Evolutionary conservation across 1,140 invertebrate species (phyloP), one percentile per base, ranked within the genome.

Genomic region (Zelostemma sp.): DNA sequence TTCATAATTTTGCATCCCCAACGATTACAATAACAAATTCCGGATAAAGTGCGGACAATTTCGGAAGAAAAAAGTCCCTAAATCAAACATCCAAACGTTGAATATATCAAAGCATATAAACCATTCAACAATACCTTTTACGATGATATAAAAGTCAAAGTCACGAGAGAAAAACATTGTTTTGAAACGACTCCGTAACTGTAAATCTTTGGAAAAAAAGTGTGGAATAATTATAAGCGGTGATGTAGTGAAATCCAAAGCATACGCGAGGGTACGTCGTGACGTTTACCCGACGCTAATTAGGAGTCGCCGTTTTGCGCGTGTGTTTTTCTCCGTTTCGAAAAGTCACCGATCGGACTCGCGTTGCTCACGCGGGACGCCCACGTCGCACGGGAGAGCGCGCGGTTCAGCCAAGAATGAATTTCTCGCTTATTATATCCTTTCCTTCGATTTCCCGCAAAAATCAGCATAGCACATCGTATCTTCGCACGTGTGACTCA

Each of bases 341-440:
- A 66, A 66, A 65, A 38, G 49, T 45, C 48, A 53, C 17, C 54
- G 56, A 21, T 66, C 61, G 50, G 54, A 11, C 51, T 17, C 46
- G 41, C 43, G 51, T 17, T 59, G 41, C 61, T 57, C 35, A 43
- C 75, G 72, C 61, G 56, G 60, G 72, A 77, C 78, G 75, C 79
- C 79, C 79, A 80, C 78, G 73, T 68, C 68, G 72, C 69, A 62
- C 65, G 61, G 54, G 58, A 67, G 60, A 64, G 67, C 63, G 54
- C 59, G 72, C 60, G 67, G 72, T 74, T 65, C 68, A 63, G 68
- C 74, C 68, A 63, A 72, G 68, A 74, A 74, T 75, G 78, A 80
- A 81, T 82, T 83, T 82, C 81, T 82, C 74, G 80, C 80, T 84
- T 82, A 82, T 84, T 84, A 83, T 83, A 83, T 82, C 79, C 76